phyloP scores from a whole-genome alignment of 2,888 invertebrate species.

The Tortrix viridana region DNA sequence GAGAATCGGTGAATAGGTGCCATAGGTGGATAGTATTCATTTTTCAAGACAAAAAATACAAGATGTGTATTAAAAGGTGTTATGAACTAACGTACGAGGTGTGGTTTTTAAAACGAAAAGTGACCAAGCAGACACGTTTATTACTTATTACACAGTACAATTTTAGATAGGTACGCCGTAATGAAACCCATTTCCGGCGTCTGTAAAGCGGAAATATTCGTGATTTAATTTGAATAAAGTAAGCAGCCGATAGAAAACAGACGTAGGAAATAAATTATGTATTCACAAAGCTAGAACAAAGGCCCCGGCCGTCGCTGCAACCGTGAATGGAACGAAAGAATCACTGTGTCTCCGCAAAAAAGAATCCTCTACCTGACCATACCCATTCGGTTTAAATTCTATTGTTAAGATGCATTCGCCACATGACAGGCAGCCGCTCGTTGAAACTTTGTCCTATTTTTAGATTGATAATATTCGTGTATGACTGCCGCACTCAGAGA shows the following conservation, averaged over 20 bases:
- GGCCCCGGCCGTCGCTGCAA: constrained; percentile 46
- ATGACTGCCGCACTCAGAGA: too few relatives aligned
- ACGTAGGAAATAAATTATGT: constrained; percentile 39
- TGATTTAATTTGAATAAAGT: constrained; percentile 32
- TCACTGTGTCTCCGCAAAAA: constrained; percentile 53
- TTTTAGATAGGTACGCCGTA: neutral
- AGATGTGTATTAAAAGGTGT: too few relatives aligned
- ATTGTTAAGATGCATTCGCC: constrained; percentile 55
- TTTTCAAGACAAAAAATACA: too few relatives aligned
- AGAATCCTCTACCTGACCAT: constrained; percentile 65
- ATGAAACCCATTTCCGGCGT: constrained; percentile 20
- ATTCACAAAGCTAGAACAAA: constrained; percentile 55
- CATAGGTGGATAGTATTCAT: too few relatives aligned
- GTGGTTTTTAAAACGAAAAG: neutral
- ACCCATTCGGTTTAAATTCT: constrained; percentile 56
- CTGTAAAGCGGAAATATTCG: constrained; percentile 31
- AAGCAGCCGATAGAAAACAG: constrained; percentile 37
- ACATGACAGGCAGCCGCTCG: constrained; percentile 20
- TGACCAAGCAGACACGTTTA: neutral
- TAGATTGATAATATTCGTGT: constrained; percentile 21
- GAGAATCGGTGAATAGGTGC: too few relatives aligned
- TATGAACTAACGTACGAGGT: too few relatives aligned
- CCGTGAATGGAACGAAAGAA: constrained; percentile 60
- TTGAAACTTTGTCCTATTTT: constrained; percentile 32
- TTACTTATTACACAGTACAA: neutral